These are phyloP conservation scores for Trissonchulus sp. DNA, from an alignment of 2,888 invertebrate genomes.

Conservation along the genomic window DNA sequence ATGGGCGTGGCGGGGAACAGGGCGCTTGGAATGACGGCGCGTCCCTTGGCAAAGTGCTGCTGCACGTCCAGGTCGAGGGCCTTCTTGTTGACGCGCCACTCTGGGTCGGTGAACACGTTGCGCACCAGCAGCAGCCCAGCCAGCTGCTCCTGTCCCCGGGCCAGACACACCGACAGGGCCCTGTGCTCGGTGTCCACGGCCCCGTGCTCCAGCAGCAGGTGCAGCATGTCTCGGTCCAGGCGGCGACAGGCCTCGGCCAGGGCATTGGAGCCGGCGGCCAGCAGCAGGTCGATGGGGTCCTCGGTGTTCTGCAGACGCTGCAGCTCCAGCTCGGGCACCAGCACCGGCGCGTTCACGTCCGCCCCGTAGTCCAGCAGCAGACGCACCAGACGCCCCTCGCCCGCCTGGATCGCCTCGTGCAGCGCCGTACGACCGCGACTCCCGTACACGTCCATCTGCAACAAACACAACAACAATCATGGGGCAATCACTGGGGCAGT, in stretches of 20 bases:
- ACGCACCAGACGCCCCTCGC: slow-evolving; percentile 19
- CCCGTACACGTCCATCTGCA: slow-evolving; percentile 47
- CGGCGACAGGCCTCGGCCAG: slow-evolving; percentile 67
- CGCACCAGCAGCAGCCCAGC: slow-evolving; percentile 37
- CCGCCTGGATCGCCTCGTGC: slow-evolving; percentile 41
- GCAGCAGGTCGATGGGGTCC: slow-evolving; percentile 11
- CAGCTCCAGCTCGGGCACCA: slow-evolving; percentile 53
- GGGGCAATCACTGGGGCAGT: no score
- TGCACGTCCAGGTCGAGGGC: slow-evolving; percentile 64
- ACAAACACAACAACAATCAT: slow-evolving; percentile 39
- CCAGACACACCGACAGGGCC: slow-evolving; percentile 61
- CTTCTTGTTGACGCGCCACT: slow-evolving; percentile 83
- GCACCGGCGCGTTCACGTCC: slow-evolving; percentile 67
- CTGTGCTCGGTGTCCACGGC: slow-evolving; percentile 78
- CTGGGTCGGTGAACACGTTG: slow-evolving; percentile 66
- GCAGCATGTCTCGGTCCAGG: slow-evolving; percentile 57
- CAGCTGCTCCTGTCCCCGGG: slow-evolving; percentile 11
- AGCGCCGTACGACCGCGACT: slow-evolving; percentile 46
- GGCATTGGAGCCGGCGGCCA: slow-evolving; percentile 51
- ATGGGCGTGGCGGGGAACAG: slow-evolving; percentile 55
- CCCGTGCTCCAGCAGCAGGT: slow-evolving; percentile 67
- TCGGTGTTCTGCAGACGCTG: not conserved
- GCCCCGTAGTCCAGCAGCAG: slow-evolving; percentile 62
- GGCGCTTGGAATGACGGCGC: slow-evolving; percentile 40
- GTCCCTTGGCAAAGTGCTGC: slow-evolving; percentile 39